phyloP scores from a whole-genome alignment of 2,797 vertebrate genomes.

The Lerista edwardsae region DNA sequence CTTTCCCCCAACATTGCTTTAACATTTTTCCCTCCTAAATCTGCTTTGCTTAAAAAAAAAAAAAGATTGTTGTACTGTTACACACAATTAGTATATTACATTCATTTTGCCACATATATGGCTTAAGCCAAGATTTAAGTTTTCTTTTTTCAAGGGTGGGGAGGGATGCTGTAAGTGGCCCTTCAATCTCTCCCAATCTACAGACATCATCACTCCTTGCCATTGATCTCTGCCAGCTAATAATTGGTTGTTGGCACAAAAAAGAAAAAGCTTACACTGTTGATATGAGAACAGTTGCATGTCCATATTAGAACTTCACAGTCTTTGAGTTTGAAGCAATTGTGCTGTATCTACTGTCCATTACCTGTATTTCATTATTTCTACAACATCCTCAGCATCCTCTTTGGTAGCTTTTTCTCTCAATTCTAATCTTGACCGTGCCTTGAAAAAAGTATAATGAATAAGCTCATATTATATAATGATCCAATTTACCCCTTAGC shows the following conservation, averaged over 20 bases:
- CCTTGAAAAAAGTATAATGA: slow-evolving; percentile 76
- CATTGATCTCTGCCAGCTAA: neutral
- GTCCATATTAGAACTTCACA: neutral
- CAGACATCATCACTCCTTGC: neutral
- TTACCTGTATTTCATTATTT: slow-evolving; percentile 99
- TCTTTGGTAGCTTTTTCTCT: slow-evolving; percentile 88
- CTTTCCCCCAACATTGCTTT: neutral
- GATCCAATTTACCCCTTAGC: too few species aligned
- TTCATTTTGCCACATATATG: neutral
- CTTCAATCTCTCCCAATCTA: neutral
- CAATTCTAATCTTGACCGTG: slow-evolving; percentile 92
- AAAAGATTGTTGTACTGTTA: neutral
- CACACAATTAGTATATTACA: neutral
- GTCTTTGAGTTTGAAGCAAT: neutral
- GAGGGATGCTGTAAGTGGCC: neutral
- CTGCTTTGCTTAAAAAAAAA: neutral
- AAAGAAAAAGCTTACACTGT: neutral
- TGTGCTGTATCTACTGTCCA: neutral
- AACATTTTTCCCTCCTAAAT: neutral
- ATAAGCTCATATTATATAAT: too few species aligned
- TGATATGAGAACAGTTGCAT: too few species aligned
- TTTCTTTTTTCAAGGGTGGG: neutral
- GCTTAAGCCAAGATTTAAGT: neutral
- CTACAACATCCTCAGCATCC: slow-evolving; percentile 94
- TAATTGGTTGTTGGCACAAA: neutral